These are phyloP conservation scores for Drosophila bocqueti DNA, from an alignment of 1,140 invertebrate species.

Conservation along the genomic window DNA sequence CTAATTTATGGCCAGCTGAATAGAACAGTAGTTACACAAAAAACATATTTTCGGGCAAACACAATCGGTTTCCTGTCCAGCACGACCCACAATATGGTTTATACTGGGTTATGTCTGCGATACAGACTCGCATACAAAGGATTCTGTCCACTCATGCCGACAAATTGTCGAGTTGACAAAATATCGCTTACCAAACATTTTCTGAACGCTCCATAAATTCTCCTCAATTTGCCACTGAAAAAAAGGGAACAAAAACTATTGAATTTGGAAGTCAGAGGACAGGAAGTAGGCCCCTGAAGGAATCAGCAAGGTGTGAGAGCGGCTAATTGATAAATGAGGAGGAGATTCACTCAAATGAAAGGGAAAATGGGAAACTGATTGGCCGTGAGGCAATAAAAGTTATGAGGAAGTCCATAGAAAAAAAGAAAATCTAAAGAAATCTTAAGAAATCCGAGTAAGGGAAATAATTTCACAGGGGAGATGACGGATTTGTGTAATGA, in stretches of 20 bases:
- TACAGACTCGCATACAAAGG: conserved; percentile 22
- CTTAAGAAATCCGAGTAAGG: neutral
- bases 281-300: conserved; percentile 57
- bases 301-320: conserved; percentile 33
- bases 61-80: conserved; percentile 65
- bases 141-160: conserved; percentile 66
- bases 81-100: conserved; percentile 5
- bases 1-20: conserved; percentile 54
- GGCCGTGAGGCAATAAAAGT: conserved; percentile 22
- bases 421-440: neutral
- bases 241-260: conserved; percentile 19
- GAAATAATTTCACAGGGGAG: neutral
- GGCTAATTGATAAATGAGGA: conserved; percentile 46
- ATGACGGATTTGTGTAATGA: conserved; percentile 1
- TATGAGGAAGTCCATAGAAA: conserved; percentile 8
- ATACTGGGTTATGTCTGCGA: conserved; percentile 16
- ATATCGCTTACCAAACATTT: conserved; percentile 51
- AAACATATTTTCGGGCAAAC: conserved; percentile 38
- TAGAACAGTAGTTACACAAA: conserved; percentile 54
- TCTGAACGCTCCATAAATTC: conserved; percentile 52
- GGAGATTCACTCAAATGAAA: conserved; percentile 11
- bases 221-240: conserved; percentile 41
- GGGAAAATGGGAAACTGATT: conserved; percentile 42
- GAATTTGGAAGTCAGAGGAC: conserved; percentile 5
- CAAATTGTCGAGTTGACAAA: conserved; percentile 68